Conservation (phyloP, 2,888 invertebrate genomes). For the Leptodirus hochenwartii region DNA sequence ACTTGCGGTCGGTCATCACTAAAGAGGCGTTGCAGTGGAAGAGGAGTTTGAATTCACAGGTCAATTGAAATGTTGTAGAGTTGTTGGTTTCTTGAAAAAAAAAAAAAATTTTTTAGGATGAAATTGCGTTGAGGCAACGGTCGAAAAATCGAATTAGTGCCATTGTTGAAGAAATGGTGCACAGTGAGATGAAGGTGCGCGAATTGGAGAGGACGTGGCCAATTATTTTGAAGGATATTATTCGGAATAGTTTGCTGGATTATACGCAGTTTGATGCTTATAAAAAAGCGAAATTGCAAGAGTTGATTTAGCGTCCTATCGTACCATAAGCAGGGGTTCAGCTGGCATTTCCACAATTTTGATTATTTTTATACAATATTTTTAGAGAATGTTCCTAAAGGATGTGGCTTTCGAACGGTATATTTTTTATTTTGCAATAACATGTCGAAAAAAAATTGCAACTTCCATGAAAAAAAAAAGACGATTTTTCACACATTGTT, state of each 20-base stretch:
- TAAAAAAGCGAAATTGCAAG: conserved; percentile 46
- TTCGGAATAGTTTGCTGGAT: conserved; percentile 59
- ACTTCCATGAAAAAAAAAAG: too few species aligned
- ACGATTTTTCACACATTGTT: too few species aligned
- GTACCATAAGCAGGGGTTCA: too few species aligned
- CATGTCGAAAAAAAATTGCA: too few species aligned
- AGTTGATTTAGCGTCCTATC: conserved; percentile 27
- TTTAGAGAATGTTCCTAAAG: too few species aligned
- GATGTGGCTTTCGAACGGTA: too few species aligned
- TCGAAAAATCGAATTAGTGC: conserved; percentile 51
- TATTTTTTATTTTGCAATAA: too few species aligned
- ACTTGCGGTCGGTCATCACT: conserved; percentile 61
- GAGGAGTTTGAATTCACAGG: conserved; percentile 36
- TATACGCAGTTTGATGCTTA: conserved; percentile 67
- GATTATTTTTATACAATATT: too few species aligned
- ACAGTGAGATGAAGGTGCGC: conserved; percentile 58
- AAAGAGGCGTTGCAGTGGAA: conserved; percentile 75
- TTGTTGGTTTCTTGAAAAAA: background rate
- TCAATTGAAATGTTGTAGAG: conserved; percentile 12
- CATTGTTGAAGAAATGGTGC: conserved; percentile 54
- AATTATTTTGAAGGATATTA: conserved; percentile 52
- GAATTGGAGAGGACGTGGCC: conserved; percentile 63
- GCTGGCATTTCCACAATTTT: too few species aligned
- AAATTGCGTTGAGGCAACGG: conserved; percentile 51
- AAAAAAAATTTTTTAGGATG: conserved; percentile 35